Evolutionary conservation across 2,797 vertebrate species (phyloP).

Genomic region (Zenarchopterus dispar): DNA sequence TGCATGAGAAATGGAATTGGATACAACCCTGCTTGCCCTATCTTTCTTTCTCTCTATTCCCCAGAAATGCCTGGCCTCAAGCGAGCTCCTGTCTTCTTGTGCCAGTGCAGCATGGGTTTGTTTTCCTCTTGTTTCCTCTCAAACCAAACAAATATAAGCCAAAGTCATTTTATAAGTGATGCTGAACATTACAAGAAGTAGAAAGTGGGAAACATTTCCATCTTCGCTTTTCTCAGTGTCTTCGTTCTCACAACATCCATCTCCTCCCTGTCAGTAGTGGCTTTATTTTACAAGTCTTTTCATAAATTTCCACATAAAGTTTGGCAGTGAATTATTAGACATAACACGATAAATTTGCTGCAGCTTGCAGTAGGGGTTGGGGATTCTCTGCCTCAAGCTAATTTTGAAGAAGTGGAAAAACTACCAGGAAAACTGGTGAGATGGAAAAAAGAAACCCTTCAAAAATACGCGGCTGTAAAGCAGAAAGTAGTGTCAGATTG

Average conservation of each 20-base stretch:
- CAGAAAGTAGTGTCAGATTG: conserved; percentile 13
- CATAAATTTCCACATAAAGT: conserved; percentile 32
- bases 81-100: conserved; percentile 61
- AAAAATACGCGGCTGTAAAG: conserved; percentile 35
- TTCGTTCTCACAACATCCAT: background rate
- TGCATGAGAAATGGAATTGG: conserved; percentile 68
- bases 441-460: conserved; percentile 27
- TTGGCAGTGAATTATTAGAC: conserved; percentile 36
- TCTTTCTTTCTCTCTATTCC: conserved; percentile 38
- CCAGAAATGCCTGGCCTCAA: conserved; percentile 55
- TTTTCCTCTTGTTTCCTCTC: conserved; percentile 71
- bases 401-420: conserved; percentile 43
- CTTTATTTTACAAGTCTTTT: conserved; percentile 38
- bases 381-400: conserved; percentile 28
- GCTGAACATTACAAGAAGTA: conserved; percentile 48
- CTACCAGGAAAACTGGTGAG: conserved; percentile 11
- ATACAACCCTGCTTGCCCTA: conserved; percentile 48
- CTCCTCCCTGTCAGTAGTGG: conserved; percentile 24
- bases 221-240: conserved; percentile 28
- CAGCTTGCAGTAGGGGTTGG: conserved; percentile 9
- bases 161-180: conserved; percentile 68
- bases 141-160: conserved; percentile 67
- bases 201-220: conserved; percentile 42
- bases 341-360: conserved; percentile 14
- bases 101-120: conserved; percentile 71